Conservation (phyloP, 2,888 invertebrate species). For the Baronia brevicornis region DNA sequence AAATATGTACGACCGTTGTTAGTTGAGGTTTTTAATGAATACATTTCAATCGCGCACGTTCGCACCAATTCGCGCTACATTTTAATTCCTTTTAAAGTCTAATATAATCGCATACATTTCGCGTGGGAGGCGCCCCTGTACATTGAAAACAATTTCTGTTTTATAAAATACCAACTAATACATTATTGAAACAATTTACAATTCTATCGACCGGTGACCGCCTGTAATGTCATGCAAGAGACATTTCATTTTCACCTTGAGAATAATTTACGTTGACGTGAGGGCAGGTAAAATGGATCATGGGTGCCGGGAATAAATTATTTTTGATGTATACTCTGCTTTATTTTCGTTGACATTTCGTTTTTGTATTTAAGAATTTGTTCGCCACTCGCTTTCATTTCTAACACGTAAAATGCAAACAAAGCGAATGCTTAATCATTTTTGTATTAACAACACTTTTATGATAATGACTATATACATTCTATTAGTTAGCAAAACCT, state of each 20-base stretch:
- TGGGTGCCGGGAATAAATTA: constrained; percentile 19
- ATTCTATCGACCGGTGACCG: constrained; percentile 55
- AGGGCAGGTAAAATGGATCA: constrained; percentile 24
- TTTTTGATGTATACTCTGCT: constrained; percentile 15
- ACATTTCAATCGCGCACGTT: constrained; percentile 10
- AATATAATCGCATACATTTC: constrained; percentile 6
- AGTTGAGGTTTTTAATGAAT: constrained; percentile 11
- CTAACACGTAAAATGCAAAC: no score
- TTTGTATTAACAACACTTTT: no score
- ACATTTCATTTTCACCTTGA: constrained; percentile 60
- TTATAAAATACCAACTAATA: constrained; percentile 29
- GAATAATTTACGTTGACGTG: constrained; percentile 42
- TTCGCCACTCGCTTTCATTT: no score
- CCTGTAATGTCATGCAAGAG: constrained; percentile 50
- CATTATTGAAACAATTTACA: constrained; percentile 56
- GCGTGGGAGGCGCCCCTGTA: constrained; percentile 21
- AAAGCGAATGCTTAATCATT: no score
- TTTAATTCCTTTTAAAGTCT: constrained; percentile 6
- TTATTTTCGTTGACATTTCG: constrained; percentile 12
- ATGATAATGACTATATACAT: no score
- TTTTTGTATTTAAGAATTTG: no score
- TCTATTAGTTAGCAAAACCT: no score
- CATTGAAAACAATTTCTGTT: constrained; percentile 19
- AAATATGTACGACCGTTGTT: constrained; percentile 8
- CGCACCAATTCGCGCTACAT: constrained; percentile 11